Evolutionary conservation across 2,113 vertebrate genomes (phyloP), one percentile per base, ranked within the genome.

Genomic region (Trogon surrucura): DNA sequence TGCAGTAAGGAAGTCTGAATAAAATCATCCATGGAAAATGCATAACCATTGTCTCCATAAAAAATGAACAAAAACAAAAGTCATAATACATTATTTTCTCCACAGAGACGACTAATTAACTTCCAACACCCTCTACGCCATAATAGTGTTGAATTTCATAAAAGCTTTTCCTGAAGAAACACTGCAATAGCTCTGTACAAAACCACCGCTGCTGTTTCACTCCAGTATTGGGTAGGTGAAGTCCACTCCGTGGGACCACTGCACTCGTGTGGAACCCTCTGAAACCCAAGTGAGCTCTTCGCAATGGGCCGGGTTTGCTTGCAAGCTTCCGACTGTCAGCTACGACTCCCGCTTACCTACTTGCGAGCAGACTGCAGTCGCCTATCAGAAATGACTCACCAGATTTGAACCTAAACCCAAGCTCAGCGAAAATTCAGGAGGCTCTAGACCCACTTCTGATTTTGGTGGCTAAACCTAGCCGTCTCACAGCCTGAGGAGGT

Each of bases 161-260:
- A 29, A 61, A 89, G 34, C 41, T 86, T 78, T 92, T 96, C 85
- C 92, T 89, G 73, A 56, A 94, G 74, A 93, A 94, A 50, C 30
- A 20, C 15, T 30, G 18, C 20, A 81, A 71, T 30, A 65, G n/a
- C 38, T 73, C 57, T 65, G n/a, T 38, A 79, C 13, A 91, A 79
- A 91, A 87, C 1, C 57, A 47, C n/a, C 2, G 1, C 9, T 48
- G 57, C 12, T 53, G 47, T 86, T 88, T 65, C 8, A 5, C 45
- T 91, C 11, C 34, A 38, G 51, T 60, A 36, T 71, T 11, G 51
- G 38, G 27, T 29, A 4, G 1, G 27, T 23, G 64, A 81, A 26
- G 57, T 71, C 41, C 11, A 21, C 16, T 34, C 51, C 2, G 3
- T 34, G 48, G 74, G 54, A 53, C 56, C 60, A 22, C 0, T n/a